Evolutionary conservation across 1,140 invertebrate genomes (phyloP).

Genomic region (Drepana arcuata): DNA sequence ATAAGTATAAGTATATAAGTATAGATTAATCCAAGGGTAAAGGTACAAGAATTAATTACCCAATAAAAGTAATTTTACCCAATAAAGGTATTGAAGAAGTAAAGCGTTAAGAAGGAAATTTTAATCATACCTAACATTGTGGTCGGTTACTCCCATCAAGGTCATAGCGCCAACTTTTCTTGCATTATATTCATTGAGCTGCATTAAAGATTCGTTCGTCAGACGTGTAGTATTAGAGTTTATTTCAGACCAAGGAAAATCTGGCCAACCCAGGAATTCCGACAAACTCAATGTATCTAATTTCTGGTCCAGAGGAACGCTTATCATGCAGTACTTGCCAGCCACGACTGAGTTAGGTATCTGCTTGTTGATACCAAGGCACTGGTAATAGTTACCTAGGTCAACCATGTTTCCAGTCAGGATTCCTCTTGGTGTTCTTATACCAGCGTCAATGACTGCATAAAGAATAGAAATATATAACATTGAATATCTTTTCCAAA

Average conservation of each 20-base stretch:
- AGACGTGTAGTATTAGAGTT: background rate
- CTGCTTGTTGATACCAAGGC: slow-evolving; percentile 23
- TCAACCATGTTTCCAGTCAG: slow-evolving; percentile 21
- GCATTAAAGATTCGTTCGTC: too few species aligned
- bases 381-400: slow-evolving; percentile 39
- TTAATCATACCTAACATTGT: too few species aligned
- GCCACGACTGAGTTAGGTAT: slow-evolving; percentile 20
- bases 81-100: too few species aligned
- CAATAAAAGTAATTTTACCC: too few species aligned
- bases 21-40: too few species aligned
- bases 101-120: too few species aligned
- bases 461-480: slow-evolving; percentile 6
- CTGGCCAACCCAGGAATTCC: slow-evolving; percentile 4
- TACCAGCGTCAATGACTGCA: slow-evolving; percentile 36
- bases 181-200: too few species aligned
- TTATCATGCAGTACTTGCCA: slow-evolving; percentile 40
- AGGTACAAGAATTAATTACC: too few species aligned
- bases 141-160: too few species aligned
- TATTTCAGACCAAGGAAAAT: slow-evolving; percentile 2
- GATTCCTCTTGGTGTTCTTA: slow-evolving; percentile 28
- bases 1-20: too few species aligned
- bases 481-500: slow-evolving; percentile 1
- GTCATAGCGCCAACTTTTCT: too few species aligned
- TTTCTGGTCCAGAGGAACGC: slow-evolving; percentile 15
- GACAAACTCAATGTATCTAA: background rate